These are phyloP conservation scores for Lagopus leucura DNA, from an alignment of 2,113 vertebrate genomes.

Conservation along the genomic window DNA sequence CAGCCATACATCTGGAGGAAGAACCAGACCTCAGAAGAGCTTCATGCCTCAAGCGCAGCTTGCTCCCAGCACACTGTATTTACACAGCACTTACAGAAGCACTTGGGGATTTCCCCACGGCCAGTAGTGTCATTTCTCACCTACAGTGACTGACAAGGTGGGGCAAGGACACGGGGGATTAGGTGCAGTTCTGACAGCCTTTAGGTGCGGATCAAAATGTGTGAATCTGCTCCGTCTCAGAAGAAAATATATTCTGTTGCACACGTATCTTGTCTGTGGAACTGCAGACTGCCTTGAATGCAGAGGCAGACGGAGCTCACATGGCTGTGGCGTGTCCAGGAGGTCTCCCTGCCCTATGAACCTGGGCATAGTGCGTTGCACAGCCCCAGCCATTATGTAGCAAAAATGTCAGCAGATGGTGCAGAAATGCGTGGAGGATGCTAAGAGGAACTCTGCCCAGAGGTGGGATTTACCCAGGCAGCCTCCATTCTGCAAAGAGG, in stretches of 20 bases:
- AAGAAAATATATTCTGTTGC: background rate
- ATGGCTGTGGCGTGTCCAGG: background rate
- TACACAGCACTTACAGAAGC: background rate
- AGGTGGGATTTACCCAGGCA: background rate
- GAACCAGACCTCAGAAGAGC: background rate
- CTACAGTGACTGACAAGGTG: background rate
- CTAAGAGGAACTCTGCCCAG: background rate
- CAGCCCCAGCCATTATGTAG: background rate
- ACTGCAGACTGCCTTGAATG: background rate
- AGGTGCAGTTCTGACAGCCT: background rate
- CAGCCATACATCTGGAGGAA: background rate
- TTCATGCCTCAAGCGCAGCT: constrained; percentile 13
- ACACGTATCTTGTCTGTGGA: background rate
- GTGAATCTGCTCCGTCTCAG: background rate
- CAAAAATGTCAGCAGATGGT: background rate
- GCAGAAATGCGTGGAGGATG: background rate
- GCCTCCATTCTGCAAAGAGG: background rate
- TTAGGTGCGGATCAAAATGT: background rate
- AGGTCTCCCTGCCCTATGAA: background rate
- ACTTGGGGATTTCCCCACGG: background rate
- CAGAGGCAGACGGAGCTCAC: background rate
- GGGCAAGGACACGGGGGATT: background rate
- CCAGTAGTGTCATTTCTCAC: background rate
- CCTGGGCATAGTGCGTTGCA: background rate
- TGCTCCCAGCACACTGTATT: background rate